Evolutionary conservation across 2,797 vertebrate genomes (phyloP), one percentile per base, ranked within the genome.

Genomic region (Odontamblyopus lacepedii): DNA sequence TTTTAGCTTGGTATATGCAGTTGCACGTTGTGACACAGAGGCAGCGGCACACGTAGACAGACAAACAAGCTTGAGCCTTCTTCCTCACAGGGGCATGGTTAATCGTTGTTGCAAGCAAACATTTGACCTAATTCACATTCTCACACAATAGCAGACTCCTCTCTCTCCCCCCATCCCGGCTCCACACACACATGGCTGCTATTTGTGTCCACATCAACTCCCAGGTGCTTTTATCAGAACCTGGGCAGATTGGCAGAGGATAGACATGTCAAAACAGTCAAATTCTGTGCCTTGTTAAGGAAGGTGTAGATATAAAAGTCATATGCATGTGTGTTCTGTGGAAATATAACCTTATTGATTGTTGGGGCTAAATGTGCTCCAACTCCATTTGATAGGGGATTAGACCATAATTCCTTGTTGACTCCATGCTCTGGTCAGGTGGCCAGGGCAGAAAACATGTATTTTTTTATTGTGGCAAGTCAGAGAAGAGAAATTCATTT

Each of bases 81-180:
- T 83, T 86, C 87, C 89, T 89, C 87, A 89, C 83, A 86, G 88
- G 85, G 84, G 73, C 88, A 85, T 83, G 86, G 84, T 89, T 92
- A 89, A 90, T 91, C 88, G 85, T 89, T 89, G 88, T 90, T 91
- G 89, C 90, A 90, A 91, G 91, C 88, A 90, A 91, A 91, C 90
- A 90, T 91, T 92, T 93, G 91, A 92, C 92, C 92, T 90, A 91
- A 93, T 93, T 93, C 89, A 92, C 88, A 91, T 91, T 90, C 88
- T 91, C 89, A 90, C 89, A 91, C 89, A 92, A 90, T 91, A 91
- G 86, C 88, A 85, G 74, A 48, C 83, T 67, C 77, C 83, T 48
- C 85, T 69, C 57, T 60, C 57, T 19, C 62, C 19, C 48, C 59
- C 63, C 19, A 44, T 30, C 64, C 0, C 75, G 23, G 19, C 73